Evolutionary conservation across 2,113 vertebrate genomes (phyloP).

Genomic region (Leucopsar rothschildi): DNA sequence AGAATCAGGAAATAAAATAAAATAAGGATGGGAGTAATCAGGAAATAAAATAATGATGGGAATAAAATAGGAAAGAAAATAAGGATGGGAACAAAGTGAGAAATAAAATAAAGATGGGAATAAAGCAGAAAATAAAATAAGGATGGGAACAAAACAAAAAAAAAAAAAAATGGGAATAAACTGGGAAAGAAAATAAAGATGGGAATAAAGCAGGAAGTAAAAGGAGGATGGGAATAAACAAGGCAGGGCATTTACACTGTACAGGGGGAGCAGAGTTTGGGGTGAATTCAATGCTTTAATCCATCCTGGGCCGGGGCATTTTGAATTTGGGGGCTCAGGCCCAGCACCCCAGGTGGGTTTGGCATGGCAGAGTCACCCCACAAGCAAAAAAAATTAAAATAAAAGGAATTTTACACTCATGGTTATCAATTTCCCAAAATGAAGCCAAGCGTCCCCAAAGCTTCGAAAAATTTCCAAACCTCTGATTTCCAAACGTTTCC

Average conservation of each 20-base stretch:
- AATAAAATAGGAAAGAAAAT: neutral
- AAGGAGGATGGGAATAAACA: neutral
- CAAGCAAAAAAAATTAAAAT: neutral
- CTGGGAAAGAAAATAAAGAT: neutral
- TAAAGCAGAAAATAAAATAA: neutral
- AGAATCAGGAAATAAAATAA: neutral
- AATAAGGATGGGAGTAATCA: neutral
- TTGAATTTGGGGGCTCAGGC: neutral
- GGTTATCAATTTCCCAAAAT: neutral
- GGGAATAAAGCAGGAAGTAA: neutral
- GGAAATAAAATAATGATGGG: neutral
- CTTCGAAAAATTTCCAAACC: neutral
- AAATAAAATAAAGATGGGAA: neutral
- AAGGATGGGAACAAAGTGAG: neutral
- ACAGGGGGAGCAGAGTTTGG: neutral
- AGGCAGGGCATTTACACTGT: slow-evolving; percentile 38
- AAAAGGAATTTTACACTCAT: neutral
- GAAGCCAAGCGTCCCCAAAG: neutral
- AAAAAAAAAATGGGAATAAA: neutral
- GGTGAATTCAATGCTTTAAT: neutral
- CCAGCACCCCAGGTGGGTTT: neutral
- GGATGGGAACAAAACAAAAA: rapidly evolving
- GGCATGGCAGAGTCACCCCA: neutral
- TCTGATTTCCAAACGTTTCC: neutral
- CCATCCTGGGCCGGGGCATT: neutral